phyloP scores from a whole-genome alignment of 23 tunicate species.

The Trididemnum nubilum region DNA sequence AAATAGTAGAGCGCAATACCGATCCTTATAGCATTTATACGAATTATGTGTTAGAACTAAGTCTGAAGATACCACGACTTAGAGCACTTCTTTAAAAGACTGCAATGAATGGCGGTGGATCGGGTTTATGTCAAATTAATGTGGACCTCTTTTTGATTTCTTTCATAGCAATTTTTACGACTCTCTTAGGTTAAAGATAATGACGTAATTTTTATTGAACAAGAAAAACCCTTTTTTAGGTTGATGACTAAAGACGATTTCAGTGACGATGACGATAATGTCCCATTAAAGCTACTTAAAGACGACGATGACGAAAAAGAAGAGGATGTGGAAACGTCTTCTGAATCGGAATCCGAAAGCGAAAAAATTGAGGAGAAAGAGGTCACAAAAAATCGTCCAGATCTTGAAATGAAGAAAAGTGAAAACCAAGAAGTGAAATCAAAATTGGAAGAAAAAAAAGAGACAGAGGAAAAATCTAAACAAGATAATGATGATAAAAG shows the following conservation, averaged over 20 bases:
- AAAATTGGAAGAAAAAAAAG: neutral
- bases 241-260: slow-evolving; percentile 26
- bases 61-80: too few species aligned
- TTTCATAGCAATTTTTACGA: too few species aligned
- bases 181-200: too few species aligned
- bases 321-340: neutral
- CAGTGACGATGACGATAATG: slow-evolving; percentile 54
- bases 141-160: too few species aligned
- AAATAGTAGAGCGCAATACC: too few species aligned
- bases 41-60: too few species aligned
- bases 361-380: neutral
- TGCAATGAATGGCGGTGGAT: too few species aligned
- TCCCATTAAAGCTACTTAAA: slow-evolving; percentile 39
- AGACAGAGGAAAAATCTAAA: neutral
- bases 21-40: too few species aligned
- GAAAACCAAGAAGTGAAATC: neutral
- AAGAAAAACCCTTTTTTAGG: slow-evolving; percentile 6
- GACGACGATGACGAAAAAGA: slow-evolving; percentile 1
- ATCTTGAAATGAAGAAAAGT: neutral
- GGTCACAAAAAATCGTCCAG: neutral
- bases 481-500: neutral
- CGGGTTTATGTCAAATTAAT: too few species aligned
- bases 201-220: too few species aligned
- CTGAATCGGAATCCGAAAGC: slow-evolving; percentile 5
- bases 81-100: too few species aligned